phyloP scores from a whole-genome alignment of 2,888 invertebrate genomes.

The Phaedon cochleariae region DNA sequence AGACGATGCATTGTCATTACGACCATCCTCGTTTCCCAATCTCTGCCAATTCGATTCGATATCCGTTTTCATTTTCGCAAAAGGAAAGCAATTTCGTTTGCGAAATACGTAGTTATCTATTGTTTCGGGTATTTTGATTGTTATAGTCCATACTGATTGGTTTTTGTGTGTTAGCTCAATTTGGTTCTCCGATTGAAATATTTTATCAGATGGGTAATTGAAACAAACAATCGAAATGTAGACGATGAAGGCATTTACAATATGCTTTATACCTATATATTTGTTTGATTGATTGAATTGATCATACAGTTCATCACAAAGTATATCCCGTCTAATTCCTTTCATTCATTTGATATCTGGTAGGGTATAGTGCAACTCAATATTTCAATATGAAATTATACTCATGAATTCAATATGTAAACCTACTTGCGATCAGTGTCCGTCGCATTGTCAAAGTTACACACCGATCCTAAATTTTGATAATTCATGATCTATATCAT shows the following conservation, averaged over 20 bases:
- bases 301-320: no score
- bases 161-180: background rate
- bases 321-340: no score
- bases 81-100: slow-evolving; percentile 16
- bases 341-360: no score
- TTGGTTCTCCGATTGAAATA: background rate
- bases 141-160: background rate
- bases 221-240: background rate
- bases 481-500: no score
- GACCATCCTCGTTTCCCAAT: slow-evolving; percentile 33
- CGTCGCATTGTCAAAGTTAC: no score
- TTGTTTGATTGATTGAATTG: background rate
- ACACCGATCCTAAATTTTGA: no score
- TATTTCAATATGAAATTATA: no score
- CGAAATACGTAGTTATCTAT: background rate
- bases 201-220: background rate
- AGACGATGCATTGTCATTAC: slow-evolving; percentile 32
- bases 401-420: no score
- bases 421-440: no score
- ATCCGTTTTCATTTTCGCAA: slow-evolving; percentile 29
- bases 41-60: slow-evolving; percentile 23
- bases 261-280: no score
- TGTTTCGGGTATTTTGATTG: background rate
- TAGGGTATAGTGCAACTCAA: no score
- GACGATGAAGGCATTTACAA: no score